These are phyloP conservation scores for Psittacula echo DNA, from an alignment of 2,797 vertebrate genomes.

Conservation along the genomic window DNA sequence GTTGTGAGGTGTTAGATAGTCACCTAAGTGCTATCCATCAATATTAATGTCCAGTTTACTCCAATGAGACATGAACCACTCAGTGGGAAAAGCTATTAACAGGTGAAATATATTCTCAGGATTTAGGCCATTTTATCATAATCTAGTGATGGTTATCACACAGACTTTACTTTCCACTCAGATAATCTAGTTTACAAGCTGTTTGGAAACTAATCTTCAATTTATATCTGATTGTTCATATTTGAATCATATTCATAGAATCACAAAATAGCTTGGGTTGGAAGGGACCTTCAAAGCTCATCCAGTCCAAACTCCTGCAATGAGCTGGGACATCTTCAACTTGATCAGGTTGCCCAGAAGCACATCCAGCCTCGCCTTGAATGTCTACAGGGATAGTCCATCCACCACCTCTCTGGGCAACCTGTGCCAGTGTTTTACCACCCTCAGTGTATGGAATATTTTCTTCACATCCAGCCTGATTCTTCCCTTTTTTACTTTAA, in stretches of 20 bases:
- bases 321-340: not conserved
- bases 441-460: not conserved
- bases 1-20: not conserved
- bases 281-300: not conserved
- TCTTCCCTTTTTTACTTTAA: not conserved
- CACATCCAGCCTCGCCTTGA: not conserved
- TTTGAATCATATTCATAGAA: not conserved
- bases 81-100: constrained; percentile 5
- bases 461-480: not conserved
- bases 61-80: not conserved
- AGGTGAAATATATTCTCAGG: not conserved
- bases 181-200: not conserved
- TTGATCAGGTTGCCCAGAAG: not conserved
- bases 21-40: not conserved
- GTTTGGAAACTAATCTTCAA: not conserved
- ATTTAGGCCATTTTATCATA: not conserved
- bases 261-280: not conserved
- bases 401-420: not conserved
- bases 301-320: not conserved
- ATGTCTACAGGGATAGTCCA: not conserved
- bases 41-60: not conserved
- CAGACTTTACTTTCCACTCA: not conserved
- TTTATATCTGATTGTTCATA: not conserved
- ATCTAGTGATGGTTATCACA: not conserved
- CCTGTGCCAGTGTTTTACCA: not conserved